phyloP scores from a whole-genome alignment of 2,888 invertebrate genomes.

The Empis livida region DNA sequence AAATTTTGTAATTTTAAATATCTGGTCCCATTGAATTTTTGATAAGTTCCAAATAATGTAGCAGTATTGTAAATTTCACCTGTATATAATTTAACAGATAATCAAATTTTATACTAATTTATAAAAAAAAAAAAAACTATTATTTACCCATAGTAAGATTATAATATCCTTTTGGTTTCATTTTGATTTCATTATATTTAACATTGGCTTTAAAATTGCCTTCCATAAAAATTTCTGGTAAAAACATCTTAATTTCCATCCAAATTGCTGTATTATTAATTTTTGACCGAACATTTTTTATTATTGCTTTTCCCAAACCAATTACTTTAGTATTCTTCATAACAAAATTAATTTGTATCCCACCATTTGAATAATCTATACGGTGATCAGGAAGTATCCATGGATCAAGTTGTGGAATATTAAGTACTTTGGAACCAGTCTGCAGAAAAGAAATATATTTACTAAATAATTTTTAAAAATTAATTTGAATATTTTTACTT shows the following conservation, averaged over 20 bases:
- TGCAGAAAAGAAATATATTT: conserved; percentile 7
- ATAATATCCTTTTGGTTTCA: conserved; percentile 47
- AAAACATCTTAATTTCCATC: conserved; percentile 45
- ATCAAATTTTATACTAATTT: not conserved
- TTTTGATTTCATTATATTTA: conserved; percentile 44
- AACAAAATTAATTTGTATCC: conserved; percentile 25
- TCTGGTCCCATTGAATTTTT: conserved; percentile 40
- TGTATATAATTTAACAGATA: conserved; percentile 23
- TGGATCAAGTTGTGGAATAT: conserved; percentile 32
- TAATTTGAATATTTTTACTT: conserved; percentile 16
- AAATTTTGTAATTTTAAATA: conserved; percentile 46
- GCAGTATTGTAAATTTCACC: conserved; percentile 45
- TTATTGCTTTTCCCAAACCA: conserved; percentile 41
- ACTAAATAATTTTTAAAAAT: not conserved
- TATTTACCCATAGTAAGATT: conserved; percentile 47
- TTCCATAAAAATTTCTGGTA: conserved; percentile 42
- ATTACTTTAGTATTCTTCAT: conserved; percentile 37
- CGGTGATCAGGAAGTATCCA: conserved; percentile 22
- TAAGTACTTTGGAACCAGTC: conserved; percentile 28
- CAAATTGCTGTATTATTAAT: conserved; percentile 46
- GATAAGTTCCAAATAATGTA: conserved; percentile 44
- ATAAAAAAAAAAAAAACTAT: not conserved
- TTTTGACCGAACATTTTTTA: conserved; percentile 42
- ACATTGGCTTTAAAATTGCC: conserved; percentile 52
- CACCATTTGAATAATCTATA: conserved; percentile 24